Evolutionary conservation across 2,797 vertebrate species (phyloP).

Genomic region (Spea hammondii): DNA sequence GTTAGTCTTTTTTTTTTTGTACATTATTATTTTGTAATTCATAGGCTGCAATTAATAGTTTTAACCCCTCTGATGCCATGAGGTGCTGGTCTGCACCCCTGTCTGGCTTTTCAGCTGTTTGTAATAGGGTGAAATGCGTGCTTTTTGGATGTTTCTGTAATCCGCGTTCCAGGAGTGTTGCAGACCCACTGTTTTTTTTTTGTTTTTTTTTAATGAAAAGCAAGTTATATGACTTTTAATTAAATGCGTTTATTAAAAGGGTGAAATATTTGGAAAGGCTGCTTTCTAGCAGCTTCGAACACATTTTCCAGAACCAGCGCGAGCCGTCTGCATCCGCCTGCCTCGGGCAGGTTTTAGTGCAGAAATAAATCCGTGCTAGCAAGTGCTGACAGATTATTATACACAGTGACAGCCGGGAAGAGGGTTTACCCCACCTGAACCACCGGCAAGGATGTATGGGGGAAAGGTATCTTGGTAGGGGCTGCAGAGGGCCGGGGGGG

Average conservation of each 20-base stretch:
- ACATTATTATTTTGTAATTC: no score
- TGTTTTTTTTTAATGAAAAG: constrained; percentile 60
- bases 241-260: constrained; percentile 76
- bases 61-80: no score
- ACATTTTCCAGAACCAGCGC: constrained; percentile 72
- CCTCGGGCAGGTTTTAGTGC: constrained; percentile 74
- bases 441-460: constrained; percentile 49
- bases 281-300: constrained; percentile 61
- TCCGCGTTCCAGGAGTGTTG: constrained; percentile 6
- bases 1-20: no score
- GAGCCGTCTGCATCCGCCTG: constrained; percentile 72
- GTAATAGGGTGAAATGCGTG: neutral
- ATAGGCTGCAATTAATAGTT: no score
- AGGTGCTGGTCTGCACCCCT: neutral
- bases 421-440: constrained; percentile 70
- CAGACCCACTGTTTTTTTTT: constrained; percentile 16
- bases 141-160: neutral
- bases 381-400: constrained; percentile 78
- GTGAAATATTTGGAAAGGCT: constrained; percentile 68
- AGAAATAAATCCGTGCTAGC: constrained; percentile 79
- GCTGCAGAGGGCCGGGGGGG: constrained; percentile 40
- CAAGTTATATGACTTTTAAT: constrained; percentile 78
- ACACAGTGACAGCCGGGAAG: constrained; percentile 68
- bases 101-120: neutral
- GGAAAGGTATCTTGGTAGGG: constrained; percentile 16